phyloP scores from a whole-genome alignment of 2,797 vertebrate genomes.

The Taenioides sp. region DNA sequence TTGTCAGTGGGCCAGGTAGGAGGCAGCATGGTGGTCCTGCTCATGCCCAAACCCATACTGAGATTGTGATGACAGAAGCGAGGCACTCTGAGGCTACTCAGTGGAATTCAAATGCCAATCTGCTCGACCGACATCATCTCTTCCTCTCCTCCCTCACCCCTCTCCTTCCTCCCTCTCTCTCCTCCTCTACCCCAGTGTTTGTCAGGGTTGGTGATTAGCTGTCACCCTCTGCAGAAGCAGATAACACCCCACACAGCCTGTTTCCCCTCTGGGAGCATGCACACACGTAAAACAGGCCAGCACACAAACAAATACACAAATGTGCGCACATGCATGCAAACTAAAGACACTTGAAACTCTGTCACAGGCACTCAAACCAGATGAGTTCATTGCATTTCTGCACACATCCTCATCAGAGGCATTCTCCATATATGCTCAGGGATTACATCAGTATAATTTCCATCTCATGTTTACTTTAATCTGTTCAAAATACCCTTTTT shows the following conservation, averaged over 20 bases:
- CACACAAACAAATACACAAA: conserved; percentile 67
- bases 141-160: conserved; percentile 37
- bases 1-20: conserved; percentile 57
- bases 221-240: conserved; percentile 78
- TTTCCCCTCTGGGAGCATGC: conserved; percentile 72
- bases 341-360: conserved; percentile 54
- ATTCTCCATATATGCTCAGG: conserved; percentile 8
- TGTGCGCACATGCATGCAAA: conserved; percentile 55
- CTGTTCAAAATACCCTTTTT: neutral
- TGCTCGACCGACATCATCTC: conserved; percentile 60
- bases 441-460: conserved; percentile 14
- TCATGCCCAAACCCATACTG: conserved; percentile 63
- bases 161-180: conserved; percentile 39
- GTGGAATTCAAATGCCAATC: conserved; percentile 75
- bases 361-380: conserved; percentile 42
- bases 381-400: conserved; percentile 30
- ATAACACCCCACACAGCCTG: conserved; percentile 78
- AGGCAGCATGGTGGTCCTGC: conserved; percentile 52
- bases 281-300: conserved; percentile 64
- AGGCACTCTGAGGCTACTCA: conserved; percentile 63
- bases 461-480: conserved; percentile 17
- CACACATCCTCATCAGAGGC: conserved; percentile 23
- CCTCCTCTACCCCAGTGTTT: conserved; percentile 71
- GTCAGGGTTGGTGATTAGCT: conserved; percentile 81
- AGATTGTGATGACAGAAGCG: conserved; percentile 68